A percentile compares a stretch with the other conserved stretches of the same genome.
phyloP scores from a whole-genome alignment of 2,888 invertebrate species.

The Caenorhabditis virilis region DNA sequence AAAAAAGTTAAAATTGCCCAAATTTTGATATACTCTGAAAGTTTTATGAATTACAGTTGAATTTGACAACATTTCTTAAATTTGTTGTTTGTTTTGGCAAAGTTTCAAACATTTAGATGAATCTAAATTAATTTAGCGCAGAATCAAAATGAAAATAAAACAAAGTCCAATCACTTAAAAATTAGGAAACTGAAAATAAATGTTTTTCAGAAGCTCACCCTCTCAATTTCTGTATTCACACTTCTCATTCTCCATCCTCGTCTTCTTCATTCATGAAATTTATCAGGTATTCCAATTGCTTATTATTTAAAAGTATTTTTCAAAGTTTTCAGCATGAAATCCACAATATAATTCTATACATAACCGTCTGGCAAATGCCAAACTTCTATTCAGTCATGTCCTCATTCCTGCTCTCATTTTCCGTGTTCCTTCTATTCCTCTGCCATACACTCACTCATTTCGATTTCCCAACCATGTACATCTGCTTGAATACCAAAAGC shows the following conservation, averaged over 20 bases:
- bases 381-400: constrained; percentile 19
- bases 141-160: too few species aligned
- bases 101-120: too few species aligned
- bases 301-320: too few species aligned
- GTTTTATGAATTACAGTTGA: too few species aligned
- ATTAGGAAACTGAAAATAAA: not conserved
- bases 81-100: too few species aligned
- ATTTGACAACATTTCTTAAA: too few species aligned
- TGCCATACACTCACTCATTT: constrained; percentile 21
- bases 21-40: too few species aligned
- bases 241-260: constrained; percentile 5
- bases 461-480: constrained; percentile 15
- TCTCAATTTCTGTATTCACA: constrained; percentile 18
- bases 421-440: constrained; percentile 14
- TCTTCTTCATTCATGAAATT: constrained; percentile 10
- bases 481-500: constrained; percentile 13
- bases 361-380: constrained; percentile 25
- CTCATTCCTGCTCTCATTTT: constrained; percentile 12
- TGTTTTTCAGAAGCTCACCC: constrained; percentile 15
- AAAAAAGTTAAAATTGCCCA: too few species aligned
- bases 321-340: constrained; percentile 29
- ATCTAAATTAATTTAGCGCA: too few species aligned
- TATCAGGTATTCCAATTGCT: constrained; percentile 4
- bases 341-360: constrained; percentile 20
- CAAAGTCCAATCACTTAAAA: too few species aligned